Evolutionary conservation across 2,888 invertebrate species (phyloP).

Genomic region (Pyrgus malvae): DNA sequence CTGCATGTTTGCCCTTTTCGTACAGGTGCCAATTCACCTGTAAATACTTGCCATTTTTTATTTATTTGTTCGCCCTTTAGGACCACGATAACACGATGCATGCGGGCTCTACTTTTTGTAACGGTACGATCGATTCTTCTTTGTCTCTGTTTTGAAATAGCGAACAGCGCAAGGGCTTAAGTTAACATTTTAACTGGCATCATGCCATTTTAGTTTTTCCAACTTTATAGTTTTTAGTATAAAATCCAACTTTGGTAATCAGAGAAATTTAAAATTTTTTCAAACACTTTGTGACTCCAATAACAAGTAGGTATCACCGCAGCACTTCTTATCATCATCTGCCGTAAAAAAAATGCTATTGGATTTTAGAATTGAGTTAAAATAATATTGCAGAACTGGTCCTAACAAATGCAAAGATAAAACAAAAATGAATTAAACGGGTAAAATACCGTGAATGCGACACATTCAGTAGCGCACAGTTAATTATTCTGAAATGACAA

Average conservation of each 20-base stretch:
- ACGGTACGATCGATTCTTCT: slow-evolving; percentile 40
- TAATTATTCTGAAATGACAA: slow-evolving; percentile 75
- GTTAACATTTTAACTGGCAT: no score
- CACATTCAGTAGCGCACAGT: slow-evolving; percentile 54
- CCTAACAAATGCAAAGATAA: no score
- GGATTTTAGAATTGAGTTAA: background rate
- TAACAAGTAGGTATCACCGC: no score
- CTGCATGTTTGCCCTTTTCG: slow-evolving; percentile 48
- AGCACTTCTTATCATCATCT: no score
- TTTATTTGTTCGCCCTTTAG: slow-evolving; percentile 43
- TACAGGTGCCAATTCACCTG: slow-evolving; percentile 72
- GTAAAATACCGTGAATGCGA: slow-evolving; percentile 6
- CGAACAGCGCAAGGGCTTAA: background rate
- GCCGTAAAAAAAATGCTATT: background rate
- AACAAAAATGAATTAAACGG: slow-evolving; percentile 6
- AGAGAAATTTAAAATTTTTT: no score
- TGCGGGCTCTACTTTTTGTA: slow-evolving; percentile 42
- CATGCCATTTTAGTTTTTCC: no score
- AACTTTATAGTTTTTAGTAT: no score
- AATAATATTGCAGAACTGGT: background rate
- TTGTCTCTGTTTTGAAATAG: slow-evolving; percentile 26
- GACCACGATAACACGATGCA: slow-evolving; percentile 36
- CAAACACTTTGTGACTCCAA: no score
- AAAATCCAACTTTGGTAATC: no score
- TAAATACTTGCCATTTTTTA: slow-evolving; percentile 51